A percentile compares a stretch with the other conserved stretches of the same genome.
These are phyloP conservation scores for Scaptomyza polygonia DNA, from an alignment of 2,888 invertebrate genomes.

Conservation along the genomic window DNA sequence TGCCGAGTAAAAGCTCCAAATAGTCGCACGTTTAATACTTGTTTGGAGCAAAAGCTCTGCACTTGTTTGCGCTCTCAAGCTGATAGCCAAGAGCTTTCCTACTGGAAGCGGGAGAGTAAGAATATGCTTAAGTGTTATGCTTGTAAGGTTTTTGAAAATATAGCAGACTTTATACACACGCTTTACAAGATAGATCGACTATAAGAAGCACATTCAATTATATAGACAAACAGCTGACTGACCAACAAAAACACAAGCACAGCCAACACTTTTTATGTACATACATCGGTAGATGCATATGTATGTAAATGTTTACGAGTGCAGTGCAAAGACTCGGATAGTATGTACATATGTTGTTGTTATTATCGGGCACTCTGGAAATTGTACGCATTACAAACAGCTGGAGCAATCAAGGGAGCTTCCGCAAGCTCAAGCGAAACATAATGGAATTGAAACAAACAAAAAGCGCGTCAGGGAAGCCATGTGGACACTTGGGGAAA, in stretches of 20 bases:
- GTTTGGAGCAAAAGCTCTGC: constrained; percentile 59
- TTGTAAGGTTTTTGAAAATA: not conserved
- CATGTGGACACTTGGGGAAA: constrained; percentile 56
- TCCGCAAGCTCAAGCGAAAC: constrained; percentile 31
- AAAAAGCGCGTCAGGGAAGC: constrained; percentile 16
- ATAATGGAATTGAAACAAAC: constrained; percentile 45
- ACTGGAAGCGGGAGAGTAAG: constrained; percentile 54
- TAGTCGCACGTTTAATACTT: constrained; percentile 41
- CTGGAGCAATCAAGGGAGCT: constrained; percentile 51
- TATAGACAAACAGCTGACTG: constrained; percentile 27
- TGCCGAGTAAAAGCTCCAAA: constrained; percentile 66
- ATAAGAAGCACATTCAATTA: not conserved
- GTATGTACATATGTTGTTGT: constrained; percentile 27
- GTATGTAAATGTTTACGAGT: not conserved
- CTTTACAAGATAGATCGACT: not conserved
- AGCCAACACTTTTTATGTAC: not conserved
- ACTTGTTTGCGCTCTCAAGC: constrained; percentile 7
- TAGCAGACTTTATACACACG: not conserved
- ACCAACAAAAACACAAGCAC: not conserved
- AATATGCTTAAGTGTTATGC: not conserved
- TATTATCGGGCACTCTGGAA: constrained; percentile 48
- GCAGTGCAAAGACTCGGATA: constrained; percentile 13
- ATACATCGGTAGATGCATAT: not conserved
- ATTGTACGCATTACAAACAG: constrained; percentile 52
- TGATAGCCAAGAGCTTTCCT: constrained; percentile 30